Evolutionary conservation across 2,113 vertebrate genomes (phyloP), one percentile per base, ranked within the genome.

Genomic region (Entomyzon cyanotis): DNA sequence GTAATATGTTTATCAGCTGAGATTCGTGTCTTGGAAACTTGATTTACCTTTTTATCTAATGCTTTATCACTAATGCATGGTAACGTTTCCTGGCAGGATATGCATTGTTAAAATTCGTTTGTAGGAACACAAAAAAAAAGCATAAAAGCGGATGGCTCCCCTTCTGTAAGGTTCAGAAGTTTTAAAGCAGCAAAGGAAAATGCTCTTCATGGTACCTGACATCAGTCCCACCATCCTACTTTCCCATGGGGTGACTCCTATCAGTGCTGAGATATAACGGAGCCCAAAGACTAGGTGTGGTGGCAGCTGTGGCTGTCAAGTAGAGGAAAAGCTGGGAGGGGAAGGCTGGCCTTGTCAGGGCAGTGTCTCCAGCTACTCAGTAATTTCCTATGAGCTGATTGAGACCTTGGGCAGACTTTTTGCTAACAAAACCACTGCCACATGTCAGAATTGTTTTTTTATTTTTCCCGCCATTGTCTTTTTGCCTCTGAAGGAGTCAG

Each of bases 41-140:
- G 58, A 84, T 92, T 93, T 95, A 85, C 95, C 63, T 95, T 90
- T 96, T 90, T 81, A 53, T 94, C 62, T 92, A 87, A 86, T 9
- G 44, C 67, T 95, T 96, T 96, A 85, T 96, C 96, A 90, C 74
- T 92, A 96, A 91, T 68, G 85, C 92, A 80, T 68, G 83, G 89
- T 95, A 94, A 96, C 7, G 0, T 96, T 97, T 97, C 97, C 97
- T 97, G 96, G 37, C 97, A 97, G 97, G 97, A 97, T 97, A 68
- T 95, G 76, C 94, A 91, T 96, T 96, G 97, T 97, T 97, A 90
- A 89, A 87, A 90, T 90, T 62, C 3, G 1, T 86, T 93, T 78
- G 81, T 55, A 21, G 39, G 24, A 10, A 27, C 4, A 21, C 22
- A 14, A 28, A 67, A 58, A 58, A 77, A 60, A n/a, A 9, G 47